Conservation (phyloP, 2,113 vertebrate species). For the Mugil cephalus region DNA sequence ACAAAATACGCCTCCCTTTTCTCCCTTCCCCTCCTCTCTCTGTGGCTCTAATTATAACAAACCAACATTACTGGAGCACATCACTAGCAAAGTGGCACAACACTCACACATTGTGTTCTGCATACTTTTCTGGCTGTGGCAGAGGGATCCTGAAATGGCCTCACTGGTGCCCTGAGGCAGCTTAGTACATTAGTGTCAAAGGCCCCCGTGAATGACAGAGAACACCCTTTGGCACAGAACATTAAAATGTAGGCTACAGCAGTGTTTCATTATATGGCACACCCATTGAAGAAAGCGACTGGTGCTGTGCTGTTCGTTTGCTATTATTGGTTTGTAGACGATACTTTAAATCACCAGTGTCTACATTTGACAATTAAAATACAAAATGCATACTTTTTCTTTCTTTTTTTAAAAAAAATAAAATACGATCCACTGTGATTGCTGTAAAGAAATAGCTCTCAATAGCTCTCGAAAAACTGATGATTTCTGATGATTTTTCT, state of each 20-base stretch:
- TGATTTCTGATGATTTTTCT: not conserved
- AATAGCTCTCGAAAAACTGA: not conserved
- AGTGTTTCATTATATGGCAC: conserved; percentile 28
- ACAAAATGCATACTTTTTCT: not conserved
- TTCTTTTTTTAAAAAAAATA: too few relatives aligned
- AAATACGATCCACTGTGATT: too few relatives aligned
- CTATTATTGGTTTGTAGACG: conserved; percentile 30
- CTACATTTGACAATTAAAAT: conserved; percentile 12
- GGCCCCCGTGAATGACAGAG: conserved; percentile 66
- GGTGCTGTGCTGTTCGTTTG: conserved; percentile 39
- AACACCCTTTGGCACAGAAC: conserved; percentile 52
- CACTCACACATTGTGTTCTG: conserved; percentile 53
- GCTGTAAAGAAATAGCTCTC: too few relatives aligned
- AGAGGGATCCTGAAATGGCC: conserved; percentile 64
- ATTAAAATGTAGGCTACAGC: conserved; percentile 65
- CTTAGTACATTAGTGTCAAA: conserved; percentile 78
- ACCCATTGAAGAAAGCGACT: conserved; percentile 40
- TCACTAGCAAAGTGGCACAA: conserved; percentile 46
- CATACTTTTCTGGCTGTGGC: conserved; percentile 46
- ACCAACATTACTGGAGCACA: conserved; percentile 45
- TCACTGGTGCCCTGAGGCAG: conserved; percentile 60
- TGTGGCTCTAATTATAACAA: conserved; percentile 38
- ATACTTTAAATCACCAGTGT: conserved; percentile 33
- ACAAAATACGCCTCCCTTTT: conserved; percentile 9
- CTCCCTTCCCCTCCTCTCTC: conserved; percentile 5